Evolutionary conservation across 2,113 vertebrate genomes (phyloP), one percentile per base, ranked within the genome.

Genomic region (Athene noctua): DNA sequence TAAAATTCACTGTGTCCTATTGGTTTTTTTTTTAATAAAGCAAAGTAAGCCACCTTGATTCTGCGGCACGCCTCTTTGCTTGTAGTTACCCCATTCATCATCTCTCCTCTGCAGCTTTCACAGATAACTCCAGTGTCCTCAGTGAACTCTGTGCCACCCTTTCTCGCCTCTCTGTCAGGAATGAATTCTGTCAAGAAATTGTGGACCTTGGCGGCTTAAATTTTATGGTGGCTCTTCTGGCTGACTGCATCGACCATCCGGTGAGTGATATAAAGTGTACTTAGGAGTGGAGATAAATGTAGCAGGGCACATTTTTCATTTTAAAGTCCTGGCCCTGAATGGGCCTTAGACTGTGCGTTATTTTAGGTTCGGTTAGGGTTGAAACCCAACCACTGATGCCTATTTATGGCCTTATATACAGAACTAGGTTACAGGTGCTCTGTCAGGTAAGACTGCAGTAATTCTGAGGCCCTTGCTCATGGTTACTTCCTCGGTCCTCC

Each of bases 181-280:
- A 99, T 0, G 99, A 99, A 94, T 99, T 99, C 97, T 99, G 99
- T 95, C 99, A 99, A 96, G 99, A 99, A 36, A 98, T 99, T 9
- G 99, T 99, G 65, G 99, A 99, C 90, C 98, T 99, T 0, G 99
- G 99, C 3, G 99, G 99, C 49, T 94, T 99, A 16, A 97, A 97
- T 51, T 95, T 99, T 17, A 99, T 99, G 94, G 98, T 99, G 94
- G 92, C 98, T 0, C 97, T 99, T 47, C 98, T 99, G 58, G 98
- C 98, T 10, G 98, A 99, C 95, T 98, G 97, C 97, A 98, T 97
- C 13, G 98, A 99, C 80, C 98, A 98, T 80, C 98, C 95, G n/a
- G 96, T 97, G 90, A 94, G 96, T 11, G 5, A 3, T 7, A 34
- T 6, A 15, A 3, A 27, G 19, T 0, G 27, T 10, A 2, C 8